Evolutionary conservation across 2,113 vertebrate species (phyloP).

Genomic region (Pavo muticus): DNA sequence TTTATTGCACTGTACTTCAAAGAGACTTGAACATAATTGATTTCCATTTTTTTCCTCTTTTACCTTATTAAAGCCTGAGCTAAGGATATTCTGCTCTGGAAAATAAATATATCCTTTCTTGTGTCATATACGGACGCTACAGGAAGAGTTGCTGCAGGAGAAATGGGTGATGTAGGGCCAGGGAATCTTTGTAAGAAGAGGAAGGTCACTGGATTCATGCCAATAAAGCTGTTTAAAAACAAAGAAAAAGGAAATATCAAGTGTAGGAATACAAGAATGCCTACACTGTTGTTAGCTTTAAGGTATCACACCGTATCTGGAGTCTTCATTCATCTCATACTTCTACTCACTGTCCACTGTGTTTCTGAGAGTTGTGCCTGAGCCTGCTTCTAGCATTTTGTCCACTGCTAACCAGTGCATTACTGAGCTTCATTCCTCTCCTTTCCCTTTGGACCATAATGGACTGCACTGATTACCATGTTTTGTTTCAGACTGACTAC

Average conservation of each 20-base stretch:
- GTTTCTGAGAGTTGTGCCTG: background rate
- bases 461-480: background rate
- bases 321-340: background rate
- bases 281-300: background rate
- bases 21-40: background rate
- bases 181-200: background rate
- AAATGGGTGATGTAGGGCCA: background rate
- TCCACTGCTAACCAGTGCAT: background rate
- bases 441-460: background rate
- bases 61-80: background rate
- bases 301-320: background rate
- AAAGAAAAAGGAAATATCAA: background rate
- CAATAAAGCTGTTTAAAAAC: background rate
- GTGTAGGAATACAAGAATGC: background rate
- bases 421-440: background rate
- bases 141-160: background rate
- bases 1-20: conserved; percentile 34
- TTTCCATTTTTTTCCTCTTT: conserved; percentile 24
- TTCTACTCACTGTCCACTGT: background rate
- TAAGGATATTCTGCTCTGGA: background rate
- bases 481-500: background rate
- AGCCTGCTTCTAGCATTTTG: background rate
- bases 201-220: background rate
- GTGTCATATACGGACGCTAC: background rate
- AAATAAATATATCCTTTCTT: background rate